Conservation (phyloP, 2,113 vertebrate species). For the Mugil cephalus region DNA sequence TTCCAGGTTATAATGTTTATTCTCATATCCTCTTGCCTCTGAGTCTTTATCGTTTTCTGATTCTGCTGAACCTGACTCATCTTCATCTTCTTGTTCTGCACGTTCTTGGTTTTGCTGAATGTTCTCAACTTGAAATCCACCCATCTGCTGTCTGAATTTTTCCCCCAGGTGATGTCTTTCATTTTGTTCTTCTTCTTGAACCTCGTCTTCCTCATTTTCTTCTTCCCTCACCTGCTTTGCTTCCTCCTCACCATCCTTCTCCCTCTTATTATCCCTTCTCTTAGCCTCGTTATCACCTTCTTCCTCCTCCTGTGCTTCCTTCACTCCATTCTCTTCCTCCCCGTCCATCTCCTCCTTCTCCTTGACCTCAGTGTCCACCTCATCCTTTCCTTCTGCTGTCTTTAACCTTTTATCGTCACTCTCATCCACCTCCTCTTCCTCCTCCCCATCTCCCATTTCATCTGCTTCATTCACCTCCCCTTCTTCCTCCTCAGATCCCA, state of each 20-base stretch:
- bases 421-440: not conserved
- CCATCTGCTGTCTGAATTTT: not conserved
- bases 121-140: not conserved
- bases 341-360: not conserved
- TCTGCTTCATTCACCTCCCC: not conserved
- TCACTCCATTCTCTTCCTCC: not conserved
- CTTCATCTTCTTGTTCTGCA: not conserved
- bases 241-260: not conserved
- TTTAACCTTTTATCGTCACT: too few species aligned
- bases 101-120: not conserved
- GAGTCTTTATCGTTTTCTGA: not conserved
- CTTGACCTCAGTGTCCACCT: not conserved
- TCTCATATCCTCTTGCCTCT: not conserved
- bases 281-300: not conserved
- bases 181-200: not conserved
- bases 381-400: not conserved
- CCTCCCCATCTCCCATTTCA: not conserved
- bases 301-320: not conserved
- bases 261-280: not conserved
- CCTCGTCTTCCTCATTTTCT: not conserved
- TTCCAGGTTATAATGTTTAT: not conserved
- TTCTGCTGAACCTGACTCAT: not conserved
- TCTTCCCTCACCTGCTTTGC: not conserved
- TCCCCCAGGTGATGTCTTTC: not conserved
- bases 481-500: not conserved